Evolutionary conservation across 35 echinoderm and acorn worm species (phyloP).

Genomic region (Apostichopus japonicus): DNA sequence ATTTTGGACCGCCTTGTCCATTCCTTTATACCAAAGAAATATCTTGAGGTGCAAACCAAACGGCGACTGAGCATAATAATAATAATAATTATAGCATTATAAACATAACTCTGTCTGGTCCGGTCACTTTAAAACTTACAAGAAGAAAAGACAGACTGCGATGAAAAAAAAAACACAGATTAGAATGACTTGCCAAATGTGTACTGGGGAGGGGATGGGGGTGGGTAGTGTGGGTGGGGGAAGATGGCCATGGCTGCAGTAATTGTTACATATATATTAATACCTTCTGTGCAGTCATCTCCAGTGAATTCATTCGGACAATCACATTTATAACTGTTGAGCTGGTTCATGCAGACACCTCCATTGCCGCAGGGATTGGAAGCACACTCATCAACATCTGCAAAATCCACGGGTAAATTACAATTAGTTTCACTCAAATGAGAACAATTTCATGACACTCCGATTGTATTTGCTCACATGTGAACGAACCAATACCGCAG

Average conservation of each 20-base stretch:
- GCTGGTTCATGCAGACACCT: slow-evolving; percentile 31
- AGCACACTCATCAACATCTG: slow-evolving; percentile 38
- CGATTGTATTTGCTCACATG: too few relatives aligned
- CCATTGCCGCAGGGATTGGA: slow-evolving; percentile 43
- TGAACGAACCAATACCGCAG: not conserved
- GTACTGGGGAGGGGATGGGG: not conserved
- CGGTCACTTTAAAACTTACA: too few relatives aligned
- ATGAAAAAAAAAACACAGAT: too few relatives aligned
- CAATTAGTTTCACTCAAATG: not conserved
- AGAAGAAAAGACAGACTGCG: too few relatives aligned
- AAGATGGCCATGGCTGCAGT: not conserved
- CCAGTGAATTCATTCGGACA: slow-evolving; percentile 40
- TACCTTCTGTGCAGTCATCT: slow-evolving; percentile 10
- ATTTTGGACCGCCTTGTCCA: too few relatives aligned
- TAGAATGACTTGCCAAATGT: too few relatives aligned
- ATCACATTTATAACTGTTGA: slow-evolving; percentile 16
- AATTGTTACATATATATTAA: not conserved
- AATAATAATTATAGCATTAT: too few relatives aligned
- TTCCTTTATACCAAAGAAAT: too few relatives aligned
- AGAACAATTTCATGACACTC: not conserved
- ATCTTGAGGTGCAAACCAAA: too few relatives aligned
- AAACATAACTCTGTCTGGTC: too few relatives aligned
- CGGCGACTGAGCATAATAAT: too few relatives aligned
- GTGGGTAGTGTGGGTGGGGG: not conserved
- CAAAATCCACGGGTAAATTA: not conserved